These are phyloP conservation scores for Thysanoteuthis rhombus DNA, from an alignment of 2,888 invertebrate genomes.

Conservation along the genomic window DNA sequence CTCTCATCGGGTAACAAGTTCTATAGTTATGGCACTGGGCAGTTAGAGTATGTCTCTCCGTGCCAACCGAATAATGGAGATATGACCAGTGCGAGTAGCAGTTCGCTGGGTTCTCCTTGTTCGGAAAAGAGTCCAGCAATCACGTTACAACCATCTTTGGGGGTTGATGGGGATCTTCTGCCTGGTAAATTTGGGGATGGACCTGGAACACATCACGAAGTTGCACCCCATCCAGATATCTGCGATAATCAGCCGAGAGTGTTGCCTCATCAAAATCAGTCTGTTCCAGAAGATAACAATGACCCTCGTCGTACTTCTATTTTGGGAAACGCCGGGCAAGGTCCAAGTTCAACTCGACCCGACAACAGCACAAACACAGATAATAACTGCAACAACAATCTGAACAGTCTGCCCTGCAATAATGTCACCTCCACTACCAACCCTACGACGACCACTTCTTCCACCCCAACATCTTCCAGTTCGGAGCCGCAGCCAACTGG, in stretches of 20 bases:
- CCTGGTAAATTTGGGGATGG: background rate
- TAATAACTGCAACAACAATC: constrained; percentile 15
- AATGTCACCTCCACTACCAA: background rate
- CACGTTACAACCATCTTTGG: background rate
- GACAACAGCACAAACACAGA: background rate
- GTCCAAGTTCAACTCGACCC: background rate
- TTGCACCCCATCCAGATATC: background rate
- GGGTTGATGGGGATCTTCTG: background rate
- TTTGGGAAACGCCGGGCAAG: background rate
- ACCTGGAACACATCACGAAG: background rate
- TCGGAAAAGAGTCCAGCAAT: constrained; percentile 16
- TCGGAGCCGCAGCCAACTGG: background rate
- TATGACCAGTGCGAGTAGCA: background rate
- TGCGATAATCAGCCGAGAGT: background rate
- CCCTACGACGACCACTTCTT: background rate
- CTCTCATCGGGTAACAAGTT: constrained; percentile 79
- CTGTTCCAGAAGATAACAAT: background rate
- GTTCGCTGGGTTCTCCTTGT: background rate
- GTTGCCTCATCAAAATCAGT: background rate
- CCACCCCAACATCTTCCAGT: background rate
- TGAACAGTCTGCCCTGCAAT: background rate
- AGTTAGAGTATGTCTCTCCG: constrained; percentile 19
- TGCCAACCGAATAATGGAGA: background rate
- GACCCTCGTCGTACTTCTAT: background rate
- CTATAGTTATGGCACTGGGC: constrained; percentile 77